Evolutionary conservation across 1,140 invertebrate species (phyloP).

Genomic region (Riptortus pedestris): DNA sequence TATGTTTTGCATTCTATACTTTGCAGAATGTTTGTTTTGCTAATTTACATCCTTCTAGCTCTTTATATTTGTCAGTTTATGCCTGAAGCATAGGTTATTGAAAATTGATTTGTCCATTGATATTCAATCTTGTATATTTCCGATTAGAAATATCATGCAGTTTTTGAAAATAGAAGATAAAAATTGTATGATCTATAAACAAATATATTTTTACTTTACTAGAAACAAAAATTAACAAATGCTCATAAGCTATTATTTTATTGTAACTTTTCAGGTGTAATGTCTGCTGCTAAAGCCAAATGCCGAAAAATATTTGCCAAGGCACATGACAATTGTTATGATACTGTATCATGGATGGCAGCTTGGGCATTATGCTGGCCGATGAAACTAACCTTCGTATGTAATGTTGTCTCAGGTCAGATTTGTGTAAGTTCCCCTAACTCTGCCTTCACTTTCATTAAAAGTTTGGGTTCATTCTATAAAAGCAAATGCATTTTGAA

Average conservation of each 20-base stretch:
- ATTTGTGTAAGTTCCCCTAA: too few relatives aligned
- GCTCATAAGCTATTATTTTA: too few relatives aligned
- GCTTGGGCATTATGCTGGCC: conserved; percentile 56
- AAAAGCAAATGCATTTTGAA: too few relatives aligned
- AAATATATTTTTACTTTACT: not conserved
- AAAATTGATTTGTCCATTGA: not conserved
- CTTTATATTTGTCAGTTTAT: too few relatives aligned
- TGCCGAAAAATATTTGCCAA: conserved; percentile 47
- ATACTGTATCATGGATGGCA: conserved; percentile 43
- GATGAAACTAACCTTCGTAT: conserved; percentile 55
- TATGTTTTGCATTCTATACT: too few relatives aligned
- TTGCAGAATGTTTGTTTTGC: too few relatives aligned
- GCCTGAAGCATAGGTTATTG: not conserved
- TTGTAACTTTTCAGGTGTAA: conserved; percentile 27
- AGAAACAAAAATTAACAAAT: too few relatives aligned
- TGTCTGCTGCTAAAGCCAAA: conserved; percentile 35
- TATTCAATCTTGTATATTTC: not conserved
- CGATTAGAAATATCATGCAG: not conserved
- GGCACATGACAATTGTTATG: conserved; percentile 48
- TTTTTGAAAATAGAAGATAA: not conserved
- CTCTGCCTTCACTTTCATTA: too few relatives aligned
- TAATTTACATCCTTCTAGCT: too few relatives aligned
- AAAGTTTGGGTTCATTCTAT: too few relatives aligned
- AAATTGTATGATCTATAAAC: not conserved
- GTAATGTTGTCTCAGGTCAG: conserved; percentile 42